Conservation (phyloP, 2,797 vertebrate genomes). For the Hozukius guyotensis region DNA sequence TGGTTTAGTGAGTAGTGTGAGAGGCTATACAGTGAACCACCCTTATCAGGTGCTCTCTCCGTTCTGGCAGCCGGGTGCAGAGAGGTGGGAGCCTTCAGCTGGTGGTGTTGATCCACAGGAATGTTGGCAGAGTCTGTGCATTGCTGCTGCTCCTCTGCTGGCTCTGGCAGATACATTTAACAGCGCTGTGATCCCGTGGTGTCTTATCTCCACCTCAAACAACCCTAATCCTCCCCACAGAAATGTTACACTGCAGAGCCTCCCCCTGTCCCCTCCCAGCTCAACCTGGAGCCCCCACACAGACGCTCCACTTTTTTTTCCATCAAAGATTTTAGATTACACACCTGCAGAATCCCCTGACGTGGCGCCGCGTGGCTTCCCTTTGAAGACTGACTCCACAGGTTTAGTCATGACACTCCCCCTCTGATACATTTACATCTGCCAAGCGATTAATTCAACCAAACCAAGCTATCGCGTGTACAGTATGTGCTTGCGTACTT, state of each 20-base stretch:
- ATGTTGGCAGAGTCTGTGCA: slow-evolving; percentile 66
- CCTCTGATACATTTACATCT: slow-evolving; percentile 24
- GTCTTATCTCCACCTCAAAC: slow-evolving; percentile 79
- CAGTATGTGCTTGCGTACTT: neutral
- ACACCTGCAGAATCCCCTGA: slow-evolving; percentile 65
- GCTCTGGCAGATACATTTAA: slow-evolving; percentile 76
- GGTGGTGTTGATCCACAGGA: slow-evolving; percentile 61
- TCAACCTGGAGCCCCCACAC: slow-evolving; percentile 18
- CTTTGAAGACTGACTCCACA: slow-evolving; percentile 33
- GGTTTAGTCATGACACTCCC: slow-evolving; percentile 38
- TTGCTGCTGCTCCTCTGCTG: slow-evolving; percentile 58
- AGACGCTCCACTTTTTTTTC: neutral
- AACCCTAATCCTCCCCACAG: slow-evolving; percentile 72
- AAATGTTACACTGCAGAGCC: slow-evolving; percentile 64
- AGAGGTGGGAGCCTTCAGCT: slow-evolving; percentile 32
- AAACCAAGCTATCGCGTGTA: neutral
- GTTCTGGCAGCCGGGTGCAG: slow-evolving; percentile 9
- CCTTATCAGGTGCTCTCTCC: slow-evolving; percentile 34
- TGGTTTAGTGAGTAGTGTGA: neutral
- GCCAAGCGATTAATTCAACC: slow-evolving; percentile 25
- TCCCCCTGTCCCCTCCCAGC: slow-evolving; percentile 4
- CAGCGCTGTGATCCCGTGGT: slow-evolving; percentile 72
- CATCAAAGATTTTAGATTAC: slow-evolving; percentile 50
- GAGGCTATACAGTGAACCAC: neutral
- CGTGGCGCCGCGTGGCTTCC: slow-evolving; percentile 15